Evolutionary conservation across 35 echinoderm and acorn worm species (phyloP).

Genomic region (Diadema setosum): DNA sequence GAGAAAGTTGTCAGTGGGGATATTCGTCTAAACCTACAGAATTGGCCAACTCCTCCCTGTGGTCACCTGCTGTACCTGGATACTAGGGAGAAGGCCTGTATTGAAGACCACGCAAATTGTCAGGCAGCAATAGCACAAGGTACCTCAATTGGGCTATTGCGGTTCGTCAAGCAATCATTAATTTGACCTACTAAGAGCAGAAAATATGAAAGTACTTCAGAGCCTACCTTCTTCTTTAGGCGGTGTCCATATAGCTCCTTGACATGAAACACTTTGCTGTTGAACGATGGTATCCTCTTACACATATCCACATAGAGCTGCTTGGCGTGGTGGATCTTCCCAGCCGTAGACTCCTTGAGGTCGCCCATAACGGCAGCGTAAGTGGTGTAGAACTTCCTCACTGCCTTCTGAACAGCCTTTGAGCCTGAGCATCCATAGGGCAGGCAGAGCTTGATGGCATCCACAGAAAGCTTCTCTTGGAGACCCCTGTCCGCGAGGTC

Average conservation of each 20-base stretch:
- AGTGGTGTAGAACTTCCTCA: conserved; percentile 30
- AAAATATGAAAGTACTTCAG: not conserved
- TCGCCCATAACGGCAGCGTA: conserved; percentile 31
- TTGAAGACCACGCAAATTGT: too few species aligned
- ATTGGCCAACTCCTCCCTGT: too few species aligned
- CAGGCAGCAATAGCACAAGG: too few species aligned
- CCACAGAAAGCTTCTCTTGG: not conserved
- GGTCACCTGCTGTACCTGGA: too few species aligned
- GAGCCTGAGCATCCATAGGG: conserved; percentile 9
- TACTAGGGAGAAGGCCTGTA: too few species aligned
- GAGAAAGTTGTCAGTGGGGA: too few species aligned
- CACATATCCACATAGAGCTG: conserved; percentile 65
- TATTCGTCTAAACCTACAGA: too few species aligned
- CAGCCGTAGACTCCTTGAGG: conserved; percentile 11
- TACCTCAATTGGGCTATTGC: too few species aligned
- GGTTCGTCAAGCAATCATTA: too few species aligned
- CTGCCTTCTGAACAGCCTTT: conserved; percentile 34
- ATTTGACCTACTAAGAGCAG: too few species aligned
- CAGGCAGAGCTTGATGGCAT: conserved; percentile 4
- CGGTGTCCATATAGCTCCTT: conserved; percentile 49
- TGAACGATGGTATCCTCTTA: conserved; percentile 31
- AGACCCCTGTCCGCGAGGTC: not conserved
- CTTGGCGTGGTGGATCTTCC: conserved; percentile 22
- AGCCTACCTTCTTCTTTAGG: conserved; percentile 42
- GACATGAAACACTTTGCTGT: conserved; percentile 56